A percentile compares a stretch with the other conserved stretches of the same genome.
These are phyloP conservation scores for Heterotilapia buettikoferi DNA, from an alignment of 2,113 vertebrate genomes.

Conservation along the genomic window DNA sequence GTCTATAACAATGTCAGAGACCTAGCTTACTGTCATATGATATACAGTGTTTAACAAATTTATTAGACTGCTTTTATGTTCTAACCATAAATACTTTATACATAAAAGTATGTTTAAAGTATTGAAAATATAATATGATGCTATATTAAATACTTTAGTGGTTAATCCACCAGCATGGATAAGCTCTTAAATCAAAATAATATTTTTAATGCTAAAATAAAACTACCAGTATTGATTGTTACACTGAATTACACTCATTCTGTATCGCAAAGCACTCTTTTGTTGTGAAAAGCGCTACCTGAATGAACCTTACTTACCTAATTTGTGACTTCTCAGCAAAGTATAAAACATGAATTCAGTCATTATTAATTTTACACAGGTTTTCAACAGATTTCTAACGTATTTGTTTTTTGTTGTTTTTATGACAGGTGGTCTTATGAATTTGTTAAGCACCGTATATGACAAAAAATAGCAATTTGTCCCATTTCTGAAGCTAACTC, in stretches of 20 bases:
- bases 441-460: background rate
- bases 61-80: background rate
- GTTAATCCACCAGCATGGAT: background rate
- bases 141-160: background rate
- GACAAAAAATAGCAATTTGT: background rate
- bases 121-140: background rate
- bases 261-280: background rate
- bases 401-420: background rate
- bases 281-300: background rate
- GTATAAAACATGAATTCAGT: background rate
- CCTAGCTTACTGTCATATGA: background rate
- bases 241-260: background rate
- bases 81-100: background rate
- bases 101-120: background rate
- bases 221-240: background rate
- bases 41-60: background rate
- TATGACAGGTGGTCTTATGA: background rate
- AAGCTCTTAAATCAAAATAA: background rate
- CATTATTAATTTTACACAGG: background rate
- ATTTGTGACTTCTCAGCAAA: background rate
- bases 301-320: background rate
- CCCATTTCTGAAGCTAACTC: background rate
- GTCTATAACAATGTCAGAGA: background rate
- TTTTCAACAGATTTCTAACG: background rate
- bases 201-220: background rate